phyloP scores from a whole-genome alignment of 2,113 vertebrate species.

The Lipotes vexillifer region DNA sequence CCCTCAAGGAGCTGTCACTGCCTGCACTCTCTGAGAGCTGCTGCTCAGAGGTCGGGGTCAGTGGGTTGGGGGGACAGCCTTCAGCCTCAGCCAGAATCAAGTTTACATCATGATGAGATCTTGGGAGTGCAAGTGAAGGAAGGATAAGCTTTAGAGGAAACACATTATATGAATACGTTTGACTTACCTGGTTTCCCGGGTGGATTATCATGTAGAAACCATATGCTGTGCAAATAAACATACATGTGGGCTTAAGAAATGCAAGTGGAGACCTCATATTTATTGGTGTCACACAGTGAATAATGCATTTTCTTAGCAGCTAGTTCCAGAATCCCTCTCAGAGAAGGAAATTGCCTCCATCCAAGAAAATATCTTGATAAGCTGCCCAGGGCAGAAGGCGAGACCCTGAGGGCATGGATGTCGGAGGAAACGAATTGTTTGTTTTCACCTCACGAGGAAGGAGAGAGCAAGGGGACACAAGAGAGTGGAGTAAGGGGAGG shows the following conservation, averaged over 20 bases:
- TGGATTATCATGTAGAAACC: not conserved
- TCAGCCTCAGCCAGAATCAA: not conserved
- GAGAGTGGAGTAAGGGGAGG: not conserved
- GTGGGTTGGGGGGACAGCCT: not conserved
- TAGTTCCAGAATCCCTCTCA: not conserved
- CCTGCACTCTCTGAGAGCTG: not conserved
- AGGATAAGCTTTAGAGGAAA: not conserved
- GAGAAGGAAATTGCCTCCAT: constrained; percentile 49
- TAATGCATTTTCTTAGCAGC: constrained; percentile 57
- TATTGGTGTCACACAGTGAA: constrained; percentile 58
- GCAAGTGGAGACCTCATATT: constrained; percentile 24
- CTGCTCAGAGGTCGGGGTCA: not conserved
- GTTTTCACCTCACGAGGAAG: not conserved
- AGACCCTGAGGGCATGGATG: not conserved
- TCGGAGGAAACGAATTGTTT: not conserved
- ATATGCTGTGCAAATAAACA: not conserved
- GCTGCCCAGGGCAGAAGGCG: constrained; percentile 19
- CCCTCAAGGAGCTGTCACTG: not conserved
- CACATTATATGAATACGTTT: not conserved
- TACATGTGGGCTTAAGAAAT: not conserved
- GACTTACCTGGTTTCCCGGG: not conserved
- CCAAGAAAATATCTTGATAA: constrained; percentile 32
- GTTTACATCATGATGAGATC: not conserved
- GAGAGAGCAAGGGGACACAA: not conserved
- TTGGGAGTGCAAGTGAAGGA: not conserved